Evolutionary conservation across 2,888 invertebrate genomes (phyloP), one percentile per base, ranked within the genome.

Genomic region (Dorcus parallelipipedus): DNA sequence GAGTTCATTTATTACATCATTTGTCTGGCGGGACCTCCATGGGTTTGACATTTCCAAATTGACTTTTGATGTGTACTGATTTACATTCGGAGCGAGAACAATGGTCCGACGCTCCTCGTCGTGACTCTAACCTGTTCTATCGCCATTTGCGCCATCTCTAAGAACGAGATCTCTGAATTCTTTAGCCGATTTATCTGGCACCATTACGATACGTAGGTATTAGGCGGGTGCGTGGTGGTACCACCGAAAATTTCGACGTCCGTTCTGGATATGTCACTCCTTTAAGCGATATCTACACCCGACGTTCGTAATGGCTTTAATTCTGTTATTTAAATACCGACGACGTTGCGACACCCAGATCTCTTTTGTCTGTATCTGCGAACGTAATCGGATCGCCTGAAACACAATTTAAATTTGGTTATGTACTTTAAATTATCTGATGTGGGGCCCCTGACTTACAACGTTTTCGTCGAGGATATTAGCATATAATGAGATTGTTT

Each of bases 61-160:
- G 68, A 68, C 63, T 68, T 68, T 67, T 67, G 64, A 67, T 65
- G 61, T 65, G 64, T 64, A 60, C 62, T 67, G 68, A 67, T 68
- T 68, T 68, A 66, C 68, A 67, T 68, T 63, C 58, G 54, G 58
- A 60, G 52, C 61, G 65, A 61, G 65, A 67, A 67, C 67, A 68
- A 68, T 67, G 51, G 45, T 3, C 9, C 10, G 57, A 58, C 58
- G 58, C 53, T 53, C 58, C 54, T 53, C 53, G 53, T 48, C 58
- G 58, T 58, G 53, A 58, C 58, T 58, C 45, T 23, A 58, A 58
- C 58, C 54, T 54, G 58, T 50, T 40, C 49, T 49, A 58, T 54
- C 58, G 49, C 54, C 54, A 58, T 58, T 58, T 54, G 49, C 58
- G 58, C 54, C 58, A 58, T 58, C 49, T 38, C 54, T 54, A 54